Percentiles rank a stretch among this genome's conserved stretches.
Evolutionary conservation across 2,113 vertebrate species (phyloP).

Genomic region (Sebastes schlegelii): DNA sequence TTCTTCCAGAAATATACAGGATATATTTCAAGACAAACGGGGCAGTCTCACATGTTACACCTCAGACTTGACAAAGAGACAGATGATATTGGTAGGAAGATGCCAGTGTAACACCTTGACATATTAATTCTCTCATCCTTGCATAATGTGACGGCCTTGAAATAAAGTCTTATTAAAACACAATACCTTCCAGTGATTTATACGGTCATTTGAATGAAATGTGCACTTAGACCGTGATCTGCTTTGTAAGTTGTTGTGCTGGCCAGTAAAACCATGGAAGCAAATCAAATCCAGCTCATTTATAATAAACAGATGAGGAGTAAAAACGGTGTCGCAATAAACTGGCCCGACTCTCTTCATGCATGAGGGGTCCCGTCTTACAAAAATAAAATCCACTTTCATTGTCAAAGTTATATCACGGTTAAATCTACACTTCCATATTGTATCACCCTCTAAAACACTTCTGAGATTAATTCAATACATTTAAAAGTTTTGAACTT

Average conservation of each 20-base stretch:
- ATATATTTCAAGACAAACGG: not conserved
- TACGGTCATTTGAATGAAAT: not conserved
- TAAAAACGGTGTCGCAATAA: not conserved
- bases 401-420: not conserved
- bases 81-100: not conserved
- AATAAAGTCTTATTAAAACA: not conserved
- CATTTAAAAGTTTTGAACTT: not conserved
- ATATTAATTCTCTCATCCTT: not conserved
- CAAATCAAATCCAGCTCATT: conserved; percentile 15
- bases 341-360: not conserved
- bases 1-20: not conserved
- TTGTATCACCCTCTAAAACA: not conserved
- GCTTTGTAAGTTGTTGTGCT: not conserved
- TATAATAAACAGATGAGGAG: not conserved
- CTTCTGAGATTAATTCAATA: conserved; percentile 3
- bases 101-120: not conserved
- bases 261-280: not conserved
- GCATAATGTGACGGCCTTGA: not conserved
- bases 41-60: not conserved
- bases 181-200: not conserved
- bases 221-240: not conserved
- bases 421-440: too few species aligned
- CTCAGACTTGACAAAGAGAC: not conserved
- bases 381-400: not conserved
- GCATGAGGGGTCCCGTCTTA: not conserved